A percentile compares a stretch with the other conserved stretches of the same genome.
These are phyloP conservation scores for Meriones unguiculatus DNA, from an alignment of 2,113 vertebrate species.

Conservation along the genomic window DNA sequence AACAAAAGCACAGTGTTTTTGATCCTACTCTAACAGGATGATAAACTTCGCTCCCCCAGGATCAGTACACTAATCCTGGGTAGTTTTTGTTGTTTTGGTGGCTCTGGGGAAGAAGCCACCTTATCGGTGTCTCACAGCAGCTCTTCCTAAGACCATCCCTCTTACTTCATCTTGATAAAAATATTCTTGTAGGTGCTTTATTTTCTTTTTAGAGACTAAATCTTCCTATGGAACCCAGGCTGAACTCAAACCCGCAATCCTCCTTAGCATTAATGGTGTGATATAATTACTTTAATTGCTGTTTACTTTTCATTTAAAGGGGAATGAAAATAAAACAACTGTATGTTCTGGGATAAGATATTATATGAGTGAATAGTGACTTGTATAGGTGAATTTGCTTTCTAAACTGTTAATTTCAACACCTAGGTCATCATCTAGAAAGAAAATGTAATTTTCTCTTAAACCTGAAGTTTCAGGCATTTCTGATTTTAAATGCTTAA, in stretches of 20 bases:
- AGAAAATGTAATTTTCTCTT: constrained; percentile 28
- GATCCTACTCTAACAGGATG: background rate
- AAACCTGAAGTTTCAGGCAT: background rate
- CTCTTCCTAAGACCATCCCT: background rate
- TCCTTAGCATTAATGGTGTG: background rate
- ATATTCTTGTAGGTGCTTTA: background rate
- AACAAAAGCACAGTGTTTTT: background rate
- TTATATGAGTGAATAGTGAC: background rate
- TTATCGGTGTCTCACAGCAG: constrained; percentile 15
- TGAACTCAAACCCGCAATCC: background rate
- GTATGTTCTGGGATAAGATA: constrained; percentile 5
- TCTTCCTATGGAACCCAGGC: background rate
- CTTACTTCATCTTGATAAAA: constrained; percentile 14
- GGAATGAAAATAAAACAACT: constrained; percentile 30
- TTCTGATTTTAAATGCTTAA: constrained; percentile 32
- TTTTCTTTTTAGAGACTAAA: background rate
- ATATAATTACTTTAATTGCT: constrained; percentile 35
- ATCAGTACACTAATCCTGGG: background rate
- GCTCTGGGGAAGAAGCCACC: background rate
- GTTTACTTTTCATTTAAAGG: constrained; percentile 47
- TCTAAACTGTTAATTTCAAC: constrained; percentile 21
- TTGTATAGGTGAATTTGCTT: constrained; percentile 3
- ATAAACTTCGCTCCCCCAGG: background rate
- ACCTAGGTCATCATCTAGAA: background rate
- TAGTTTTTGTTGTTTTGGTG: background rate